A percentile compares a stretch with the other conserved stretches of the same genome.
Evolutionary conservation across 2,113 vertebrate species (phyloP).

Genomic region (Mionectes macconnelli): DNA sequence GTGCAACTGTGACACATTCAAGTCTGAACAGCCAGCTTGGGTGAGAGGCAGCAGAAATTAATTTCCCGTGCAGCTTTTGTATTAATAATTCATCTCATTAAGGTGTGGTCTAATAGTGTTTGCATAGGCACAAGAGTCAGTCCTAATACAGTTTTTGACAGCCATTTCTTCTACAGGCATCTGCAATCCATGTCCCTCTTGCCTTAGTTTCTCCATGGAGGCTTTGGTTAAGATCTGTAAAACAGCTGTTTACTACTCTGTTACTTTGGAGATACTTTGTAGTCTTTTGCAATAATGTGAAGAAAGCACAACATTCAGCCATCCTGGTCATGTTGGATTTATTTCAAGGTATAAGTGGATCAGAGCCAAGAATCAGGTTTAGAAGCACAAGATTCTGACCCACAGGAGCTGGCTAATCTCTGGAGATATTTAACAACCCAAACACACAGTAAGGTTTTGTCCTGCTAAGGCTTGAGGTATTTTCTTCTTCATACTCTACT

Average conservation of each 20-base stretch:
- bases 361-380: neutral
- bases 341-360: neutral
- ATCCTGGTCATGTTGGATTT: neutral
- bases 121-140: neutral
- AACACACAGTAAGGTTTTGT: neutral
- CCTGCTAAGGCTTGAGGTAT: neutral
- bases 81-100: constrained; percentile 34
- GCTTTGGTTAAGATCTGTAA: neutral
- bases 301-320: neutral
- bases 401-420: neutral
- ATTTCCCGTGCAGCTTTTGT: constrained; percentile 30
- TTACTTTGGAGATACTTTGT: neutral
- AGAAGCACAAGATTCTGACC: neutral
- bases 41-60: constrained; percentile 28
- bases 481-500: neutral
- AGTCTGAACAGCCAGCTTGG: constrained; percentile 41
- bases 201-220: neutral
- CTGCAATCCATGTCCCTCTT: neutral
- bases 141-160: neutral
- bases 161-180: neutral
- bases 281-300: neutral
- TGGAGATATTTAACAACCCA: neutral
- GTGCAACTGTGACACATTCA: constrained; percentile 36
- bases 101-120: constrained; percentile 27
- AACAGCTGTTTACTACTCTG: neutral